Evolutionary conservation across 2,888 invertebrate species (phyloP), one percentile per base, ranked within the genome.

Genomic region (Ormyrus labotus): DNA sequence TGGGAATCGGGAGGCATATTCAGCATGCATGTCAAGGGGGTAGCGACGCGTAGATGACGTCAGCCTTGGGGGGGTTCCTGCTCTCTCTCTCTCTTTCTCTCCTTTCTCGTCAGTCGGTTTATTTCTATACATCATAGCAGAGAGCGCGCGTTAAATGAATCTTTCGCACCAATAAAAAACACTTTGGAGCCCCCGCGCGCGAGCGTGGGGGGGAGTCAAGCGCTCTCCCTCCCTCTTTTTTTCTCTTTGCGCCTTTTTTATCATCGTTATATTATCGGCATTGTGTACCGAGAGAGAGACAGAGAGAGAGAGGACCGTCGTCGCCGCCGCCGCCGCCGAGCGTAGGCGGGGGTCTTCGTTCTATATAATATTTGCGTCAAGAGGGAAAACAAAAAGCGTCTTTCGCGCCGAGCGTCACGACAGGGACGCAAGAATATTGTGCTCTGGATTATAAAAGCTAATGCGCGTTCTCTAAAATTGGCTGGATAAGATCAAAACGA

Each of bases 21-120:
- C 81, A 77, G 80, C 81, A 67, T 78, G 78, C 79, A 81, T 75
- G 81, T 83, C 79, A 83, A 83, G 83, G 83, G 83, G 83, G 77
- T 78, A 81, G 76, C 71, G 58, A 57, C 69, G 76, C 73, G 57
- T 57, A 63, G 78, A 81, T 83, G 83, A 83, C 83, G 83, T 83
- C 83, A 83, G 77, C 81, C 80, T 63, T 55, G 47, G 64, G 34
- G 72, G 57, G 71, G 51, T 50, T 64, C 2, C 19, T 48, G 65
- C 58, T 10, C 9, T 77, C 63, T 76, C 65, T 10, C 58, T 67
- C 10, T 50, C 60, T 19, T 63, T 53, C 57, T 51, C 34, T 13
- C 63, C 50, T 50, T 64, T 50, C 60, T 51, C 51, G 8, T 48
- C 61, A 70, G 61, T 47, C 45, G 51, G 61, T 19, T 34, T 34